Conservation (phyloP, 2,113 vertebrate species). For the Pseudonaja textilis region DNA sequence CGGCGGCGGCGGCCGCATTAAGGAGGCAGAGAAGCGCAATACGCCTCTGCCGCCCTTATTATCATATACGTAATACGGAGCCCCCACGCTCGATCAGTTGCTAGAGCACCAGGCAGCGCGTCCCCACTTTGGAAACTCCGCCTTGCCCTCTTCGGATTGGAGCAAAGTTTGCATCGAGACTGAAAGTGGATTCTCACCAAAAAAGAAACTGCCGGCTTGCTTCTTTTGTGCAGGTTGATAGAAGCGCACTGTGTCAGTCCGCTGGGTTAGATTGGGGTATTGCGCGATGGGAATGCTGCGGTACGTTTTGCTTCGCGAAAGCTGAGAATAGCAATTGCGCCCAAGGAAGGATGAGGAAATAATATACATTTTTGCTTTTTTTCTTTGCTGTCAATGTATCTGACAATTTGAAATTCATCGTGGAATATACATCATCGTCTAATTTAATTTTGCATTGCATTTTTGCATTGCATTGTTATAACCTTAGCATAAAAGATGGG, state of each 20-base stretch:
- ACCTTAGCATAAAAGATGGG: background rate
- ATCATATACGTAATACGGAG: constrained; percentile 51
- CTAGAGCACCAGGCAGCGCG: constrained; percentile 3
- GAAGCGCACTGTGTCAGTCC: background rate
- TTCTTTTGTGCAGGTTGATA: background rate
- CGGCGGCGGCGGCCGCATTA: background rate
- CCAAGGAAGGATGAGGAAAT: background rate
- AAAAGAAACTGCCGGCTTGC: background rate
- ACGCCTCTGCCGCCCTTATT: constrained; percentile 30
- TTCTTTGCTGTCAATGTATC: background rate
- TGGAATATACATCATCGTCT: background rate
- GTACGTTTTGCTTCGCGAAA: background rate
- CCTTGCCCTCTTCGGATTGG: constrained; percentile 51
- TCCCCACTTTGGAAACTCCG: background rate
- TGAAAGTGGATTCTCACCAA: background rate
- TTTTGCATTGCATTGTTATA: background rate
- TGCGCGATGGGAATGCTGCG: background rate
- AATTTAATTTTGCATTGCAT: background rate
- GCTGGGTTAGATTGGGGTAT: background rate
- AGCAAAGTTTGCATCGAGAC: constrained; percentile 51
- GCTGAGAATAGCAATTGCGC: background rate
- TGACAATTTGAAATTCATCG: background rate
- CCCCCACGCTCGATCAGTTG: constrained; percentile 50
- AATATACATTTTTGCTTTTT: too few relatives aligned
- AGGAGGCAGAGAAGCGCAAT: background rate